Percentiles rank a stretch among this genome's conserved stretches.
These are phyloP conservation scores for Lichenostomus cassidix DNA, from an alignment of 2,113 vertebrate species.

Conservation along the genomic window DNA sequence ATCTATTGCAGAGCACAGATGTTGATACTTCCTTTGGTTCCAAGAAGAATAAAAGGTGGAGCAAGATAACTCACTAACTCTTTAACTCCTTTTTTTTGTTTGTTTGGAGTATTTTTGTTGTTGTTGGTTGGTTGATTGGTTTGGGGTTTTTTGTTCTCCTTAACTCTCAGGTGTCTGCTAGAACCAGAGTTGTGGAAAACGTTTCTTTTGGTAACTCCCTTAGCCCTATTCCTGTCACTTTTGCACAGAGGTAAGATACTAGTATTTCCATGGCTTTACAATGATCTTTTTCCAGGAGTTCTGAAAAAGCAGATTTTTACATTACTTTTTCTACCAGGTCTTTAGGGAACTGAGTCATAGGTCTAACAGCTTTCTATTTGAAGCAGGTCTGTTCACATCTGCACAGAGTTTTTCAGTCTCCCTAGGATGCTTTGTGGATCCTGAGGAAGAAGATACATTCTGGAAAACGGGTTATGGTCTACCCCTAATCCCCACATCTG, in stretches of 20 bases:
- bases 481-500: neutral
- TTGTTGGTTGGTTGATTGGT: neutral
- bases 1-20: neutral
- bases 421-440: neutral
- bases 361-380: neutral
- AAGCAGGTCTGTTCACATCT: neutral
- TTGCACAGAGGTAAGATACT: neutral
- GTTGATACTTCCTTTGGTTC: neutral
- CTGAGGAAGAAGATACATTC: neutral
- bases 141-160: neutral
- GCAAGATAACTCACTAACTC: neutral
- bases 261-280: neutral
- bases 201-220: neutral
- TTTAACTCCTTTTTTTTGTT: neutral
- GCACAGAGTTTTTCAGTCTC: neutral
- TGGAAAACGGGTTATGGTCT: neutral
- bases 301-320: neutral
- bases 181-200: neutral
- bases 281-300: neutral
- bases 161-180: neutral
- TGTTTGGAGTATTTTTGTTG: neutral
- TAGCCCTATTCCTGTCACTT: neutral
- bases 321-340: neutral
- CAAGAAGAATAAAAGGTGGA: neutral
- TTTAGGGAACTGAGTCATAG: neutral